Percentiles rank a stretch among this genome's conserved stretches.
phyloP scores from a whole-genome alignment of 2,888 invertebrate species.

The Troides oblongomaculatus region DNA sequence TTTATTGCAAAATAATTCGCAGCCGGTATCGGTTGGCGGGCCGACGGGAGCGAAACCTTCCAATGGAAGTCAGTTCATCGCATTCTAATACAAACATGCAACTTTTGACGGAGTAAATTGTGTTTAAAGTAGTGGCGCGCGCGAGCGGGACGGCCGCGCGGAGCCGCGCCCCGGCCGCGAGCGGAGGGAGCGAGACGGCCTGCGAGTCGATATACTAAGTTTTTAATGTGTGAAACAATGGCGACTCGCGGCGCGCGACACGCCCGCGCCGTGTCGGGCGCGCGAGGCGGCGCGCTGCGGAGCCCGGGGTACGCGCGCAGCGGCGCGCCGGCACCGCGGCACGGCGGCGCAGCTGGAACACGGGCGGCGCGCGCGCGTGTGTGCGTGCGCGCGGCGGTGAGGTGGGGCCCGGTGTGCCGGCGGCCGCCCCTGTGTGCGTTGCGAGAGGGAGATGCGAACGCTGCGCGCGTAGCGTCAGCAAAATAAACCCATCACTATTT shows the following conservation, averaged over 20 bases:
- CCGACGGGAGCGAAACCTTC: constrained; percentile 9
- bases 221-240: constrained; percentile 29
- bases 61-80: constrained; percentile 12
- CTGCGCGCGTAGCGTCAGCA: constrained; percentile 25
- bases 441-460: constrained; percentile 25
- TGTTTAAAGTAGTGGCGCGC: constrained; percentile 24
- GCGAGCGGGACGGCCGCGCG: constrained; percentile 12
- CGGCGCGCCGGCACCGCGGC: constrained; percentile 7
- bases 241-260: constrained; percentile 1
- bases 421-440: constrained; percentile 16
- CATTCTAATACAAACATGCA: constrained; percentile 23
- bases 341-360: constrained; percentile 19
- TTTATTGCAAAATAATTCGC: background rate
- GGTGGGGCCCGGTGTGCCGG: background rate
- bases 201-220: constrained; percentile 25
- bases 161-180: constrained; percentile 1
- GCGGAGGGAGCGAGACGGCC: constrained; percentile 19
- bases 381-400: background rate
- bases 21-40: background rate
- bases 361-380: constrained; percentile 7
- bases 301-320: background rate
- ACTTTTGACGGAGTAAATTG: constrained; percentile 29
- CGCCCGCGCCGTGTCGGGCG: too few relatives aligned
- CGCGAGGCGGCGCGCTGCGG: too few relatives aligned
- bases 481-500: background rate